Conservation (phyloP, 2,797 vertebrate genomes). For the Tokudaia muenninki region DNA sequence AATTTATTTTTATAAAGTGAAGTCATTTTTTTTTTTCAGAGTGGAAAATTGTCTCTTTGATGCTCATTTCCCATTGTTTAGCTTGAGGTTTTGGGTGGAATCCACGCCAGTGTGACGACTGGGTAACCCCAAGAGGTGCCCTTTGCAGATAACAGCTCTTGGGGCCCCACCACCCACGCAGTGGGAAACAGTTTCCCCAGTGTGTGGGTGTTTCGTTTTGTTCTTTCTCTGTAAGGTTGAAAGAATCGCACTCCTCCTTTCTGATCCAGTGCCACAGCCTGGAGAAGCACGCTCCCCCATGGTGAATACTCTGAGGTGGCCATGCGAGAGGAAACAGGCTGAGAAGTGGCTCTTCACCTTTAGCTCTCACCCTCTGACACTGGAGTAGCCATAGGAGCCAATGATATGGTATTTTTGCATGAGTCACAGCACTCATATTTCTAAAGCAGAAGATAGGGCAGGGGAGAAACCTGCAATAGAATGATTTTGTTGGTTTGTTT, state of each 20-base stretch:
- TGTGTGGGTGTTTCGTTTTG: conserved; percentile 87
- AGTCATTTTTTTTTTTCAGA: conserved; percentile 54
- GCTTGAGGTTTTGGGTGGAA: conserved; percentile 84
- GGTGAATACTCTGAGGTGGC: neutral
- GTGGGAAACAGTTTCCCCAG: conserved; percentile 89
- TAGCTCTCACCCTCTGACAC: neutral
- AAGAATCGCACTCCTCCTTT: conserved; percentile 59
- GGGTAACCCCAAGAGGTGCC: conserved; percentile 94
- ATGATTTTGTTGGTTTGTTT: neutral
- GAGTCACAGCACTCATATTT: neutral
- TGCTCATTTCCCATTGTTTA: conserved; percentile 87
- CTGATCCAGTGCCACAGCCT: neutral
- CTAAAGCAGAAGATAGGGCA: neutral
- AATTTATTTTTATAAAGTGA: conserved; percentile 70
- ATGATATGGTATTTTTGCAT: neutral
- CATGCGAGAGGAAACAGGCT: neutral
- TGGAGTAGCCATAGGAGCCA: fast-evolving
- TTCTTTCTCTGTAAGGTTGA: conserved; percentile 84
- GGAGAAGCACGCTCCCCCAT: neutral
- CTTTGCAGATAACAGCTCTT: conserved; percentile 89
- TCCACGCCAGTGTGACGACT: conserved; percentile 88
- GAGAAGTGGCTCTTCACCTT: neutral
- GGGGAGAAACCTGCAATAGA: neutral
- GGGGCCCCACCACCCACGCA: conserved; percentile 87
- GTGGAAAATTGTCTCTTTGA: conserved; percentile 74